Evolutionary conservation across 2,888 invertebrate species (phyloP), one percentile per base, ranked within the genome.

Genomic region (Hipparchia semele): DNA sequence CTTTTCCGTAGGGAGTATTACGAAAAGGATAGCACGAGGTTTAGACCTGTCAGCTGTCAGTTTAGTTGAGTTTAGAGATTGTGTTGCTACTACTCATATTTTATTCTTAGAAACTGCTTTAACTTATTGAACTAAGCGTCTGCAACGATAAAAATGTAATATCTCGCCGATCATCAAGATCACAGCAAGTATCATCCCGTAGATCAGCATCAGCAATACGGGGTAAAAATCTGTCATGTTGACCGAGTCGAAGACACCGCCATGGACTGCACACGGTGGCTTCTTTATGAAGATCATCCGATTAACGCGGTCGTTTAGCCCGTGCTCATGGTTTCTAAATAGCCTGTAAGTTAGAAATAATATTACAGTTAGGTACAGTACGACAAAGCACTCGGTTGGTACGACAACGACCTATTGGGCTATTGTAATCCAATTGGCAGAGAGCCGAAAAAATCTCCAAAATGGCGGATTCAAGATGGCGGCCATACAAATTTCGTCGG

Each of bases 191-290:
- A 87, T 66, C 75, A 86, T 85, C 58, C 94, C 94, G 78, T 91
- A 94, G 0, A 88, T 65, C 13, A 94, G 82, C 75, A 91, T 82
- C 4, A 94, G 75, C n/a, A 94, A 79, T 0, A 94, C 94, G 12
- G 95, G 94, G 77, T 94, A 93, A 78, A 94, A 95, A 81, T 96
- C 96, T 0, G 95, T 89, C 79, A 95, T 89, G 59, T 95, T 95
- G 7, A 96, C 96, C 10, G 95, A 96, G 9, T 94, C 92, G 82
- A 96, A 96, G 65, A 83, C 90, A 0, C 94, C 94, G 0, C 89
- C 89, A 68, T 95, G 95, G 0, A 91, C 90, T 4, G 84, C 84
- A 78, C 96, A 96, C 4, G 83, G 78, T 0, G 96, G 96, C 82
- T 95, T 96, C 75, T 94, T 94, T 0, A 95, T 92, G 80, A 95